Conservation (phyloP, 2,888 invertebrate genomes). For the Apamea epomidion region DNA sequence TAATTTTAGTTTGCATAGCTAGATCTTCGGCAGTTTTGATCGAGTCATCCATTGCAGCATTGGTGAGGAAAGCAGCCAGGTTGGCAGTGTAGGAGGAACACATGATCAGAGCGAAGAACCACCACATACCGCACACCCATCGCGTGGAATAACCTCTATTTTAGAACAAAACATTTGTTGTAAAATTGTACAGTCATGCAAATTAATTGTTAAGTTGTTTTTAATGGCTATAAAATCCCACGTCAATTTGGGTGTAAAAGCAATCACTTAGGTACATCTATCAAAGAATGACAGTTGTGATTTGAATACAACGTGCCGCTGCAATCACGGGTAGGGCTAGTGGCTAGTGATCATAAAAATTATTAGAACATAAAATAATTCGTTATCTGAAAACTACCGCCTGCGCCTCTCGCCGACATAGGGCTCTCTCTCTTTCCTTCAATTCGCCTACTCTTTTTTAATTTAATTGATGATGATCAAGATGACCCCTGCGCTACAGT, state of each 20-base stretch:
- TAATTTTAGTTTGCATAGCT: conserved; percentile 98
- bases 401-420: no score
- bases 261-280: background rate
- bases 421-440: no score
- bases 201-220: background rate
- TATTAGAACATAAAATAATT: no score
- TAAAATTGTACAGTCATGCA: background rate
- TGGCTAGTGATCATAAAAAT: no score
- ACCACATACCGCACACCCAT: conserved; percentile 98
- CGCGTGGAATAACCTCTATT: conserved; percentile 96
- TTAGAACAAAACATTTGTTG: background rate
- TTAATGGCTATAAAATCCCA: no score
- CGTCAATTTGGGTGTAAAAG: no score
- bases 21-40: conserved; percentile 98
- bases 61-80: conserved; percentile 97
- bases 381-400: no score
- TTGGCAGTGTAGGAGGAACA: conserved; percentile 98
- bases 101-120: conserved; percentile 98
- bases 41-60: conserved; percentile 96
- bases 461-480: no score
- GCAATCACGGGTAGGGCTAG: background rate
- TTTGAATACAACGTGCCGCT: background rate
- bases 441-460: no score
- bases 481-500: no score
- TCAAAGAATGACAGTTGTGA: background rate